Conservation (phyloP, 2,113 vertebrate genomes). For the Baryphthengus martii region DNA sequence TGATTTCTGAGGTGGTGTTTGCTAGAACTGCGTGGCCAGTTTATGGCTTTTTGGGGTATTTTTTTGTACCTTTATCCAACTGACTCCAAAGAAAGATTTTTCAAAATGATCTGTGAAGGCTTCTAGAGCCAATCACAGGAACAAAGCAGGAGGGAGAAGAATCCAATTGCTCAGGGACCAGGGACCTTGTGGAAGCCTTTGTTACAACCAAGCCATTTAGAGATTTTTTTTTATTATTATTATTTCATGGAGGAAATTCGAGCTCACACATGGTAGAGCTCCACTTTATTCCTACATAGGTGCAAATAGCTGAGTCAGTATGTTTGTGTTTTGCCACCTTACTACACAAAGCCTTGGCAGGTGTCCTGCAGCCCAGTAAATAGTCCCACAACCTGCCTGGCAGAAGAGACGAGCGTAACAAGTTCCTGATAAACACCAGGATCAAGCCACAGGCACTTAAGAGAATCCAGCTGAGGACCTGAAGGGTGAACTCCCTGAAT, state of each 20-base stretch:
- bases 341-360: not conserved
- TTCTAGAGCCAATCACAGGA: not conserved
- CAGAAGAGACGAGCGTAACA: not conserved
- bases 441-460: not conserved
- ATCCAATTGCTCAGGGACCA: not conserved
- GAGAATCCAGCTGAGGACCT: not conserved
- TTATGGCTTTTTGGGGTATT: not conserved
- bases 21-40: not conserved
- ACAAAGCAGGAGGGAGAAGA: not conserved
- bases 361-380: not conserved
- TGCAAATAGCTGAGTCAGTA: not conserved
- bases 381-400: not conserved
- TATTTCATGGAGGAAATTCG: not conserved
- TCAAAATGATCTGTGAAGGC: not conserved
- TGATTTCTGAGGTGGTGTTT: not conserved
- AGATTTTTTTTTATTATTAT: slow-evolving; percentile 12
- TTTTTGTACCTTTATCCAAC: not conserved
- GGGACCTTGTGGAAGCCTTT: not conserved
- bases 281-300: not conserved
- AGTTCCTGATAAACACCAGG: not conserved
- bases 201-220: not conserved
- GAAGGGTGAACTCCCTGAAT: not conserved
- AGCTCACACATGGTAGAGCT: not conserved
- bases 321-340: not conserved
- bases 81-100: not conserved